phyloP scores from a whole-genome alignment of 2,888 invertebrate genomes.

The Chrysolina oricalcia region DNA sequence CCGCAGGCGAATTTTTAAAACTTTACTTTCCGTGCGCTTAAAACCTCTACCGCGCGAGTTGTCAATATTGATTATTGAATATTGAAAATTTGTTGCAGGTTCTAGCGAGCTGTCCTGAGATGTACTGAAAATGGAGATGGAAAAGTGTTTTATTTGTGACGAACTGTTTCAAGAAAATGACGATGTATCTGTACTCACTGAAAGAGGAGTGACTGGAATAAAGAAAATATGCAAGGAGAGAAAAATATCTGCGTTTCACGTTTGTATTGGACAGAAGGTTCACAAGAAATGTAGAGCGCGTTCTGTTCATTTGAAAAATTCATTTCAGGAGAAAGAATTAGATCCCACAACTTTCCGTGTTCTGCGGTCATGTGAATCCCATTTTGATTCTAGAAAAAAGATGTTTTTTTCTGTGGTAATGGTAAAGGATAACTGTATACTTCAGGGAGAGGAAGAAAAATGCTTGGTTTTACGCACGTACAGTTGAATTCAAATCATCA shows the following conservation, averaged over 20 bases:
- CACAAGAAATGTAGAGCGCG: neutral
- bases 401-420: neutral
- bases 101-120: neutral
- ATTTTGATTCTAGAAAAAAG: neutral
- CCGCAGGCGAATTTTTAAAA: neutral
- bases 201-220: neutral
- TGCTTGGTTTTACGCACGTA: neutral
- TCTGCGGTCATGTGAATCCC: constrained; percentile 1
- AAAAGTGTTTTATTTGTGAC: constrained; percentile 1
- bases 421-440: neutral
- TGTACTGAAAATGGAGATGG: neutral
- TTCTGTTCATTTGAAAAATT: neutral
- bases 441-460: neutral
- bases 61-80: neutral
- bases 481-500: neutral
- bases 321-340: neutral
- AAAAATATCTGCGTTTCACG: neutral
- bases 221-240: neutral
- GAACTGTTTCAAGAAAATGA: neutral
- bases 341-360: neutral
- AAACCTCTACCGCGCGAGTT: neutral
- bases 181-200: neutral
- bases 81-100: neutral
- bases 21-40: neutral
- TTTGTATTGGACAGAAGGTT: neutral